Conservation (phyloP, 2,888 invertebrate genomes). For the Yponomeuta cagnagella region DNA sequence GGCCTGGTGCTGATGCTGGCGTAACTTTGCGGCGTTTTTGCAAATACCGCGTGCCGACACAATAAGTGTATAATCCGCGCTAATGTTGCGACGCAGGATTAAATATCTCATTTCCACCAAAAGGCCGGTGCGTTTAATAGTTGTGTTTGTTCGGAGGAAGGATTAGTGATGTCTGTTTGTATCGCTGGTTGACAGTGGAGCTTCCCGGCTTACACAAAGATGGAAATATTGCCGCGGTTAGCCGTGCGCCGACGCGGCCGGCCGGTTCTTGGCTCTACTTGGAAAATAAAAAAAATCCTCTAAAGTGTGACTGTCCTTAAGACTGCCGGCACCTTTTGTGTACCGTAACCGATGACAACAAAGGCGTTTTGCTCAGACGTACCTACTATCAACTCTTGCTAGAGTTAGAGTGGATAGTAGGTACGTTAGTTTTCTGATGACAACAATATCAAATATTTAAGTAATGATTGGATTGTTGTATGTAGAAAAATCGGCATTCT, state of each 20-base stretch:
- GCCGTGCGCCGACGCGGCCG: slow-evolving; percentile 33
- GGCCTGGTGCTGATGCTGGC: neutral
- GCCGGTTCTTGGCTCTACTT: slow-evolving; percentile 48
- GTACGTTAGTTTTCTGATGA: neutral
- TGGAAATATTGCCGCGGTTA: slow-evolving; percentile 26
- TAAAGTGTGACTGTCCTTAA: slow-evolving; percentile 35
- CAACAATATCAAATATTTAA: neutral
- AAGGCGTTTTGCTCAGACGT: slow-evolving; percentile 3
- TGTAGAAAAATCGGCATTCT: too few relatives aligned
- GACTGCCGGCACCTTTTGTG: slow-evolving; percentile 16
- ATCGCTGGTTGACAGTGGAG: slow-evolving; percentile 43
- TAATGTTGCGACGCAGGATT: slow-evolving; percentile 59
- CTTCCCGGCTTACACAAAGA: slow-evolving; percentile 31
- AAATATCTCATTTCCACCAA: slow-evolving; percentile 60
- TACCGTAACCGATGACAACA: slow-evolving; percentile 11
- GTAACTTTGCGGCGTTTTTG: slow-evolving; percentile 5
- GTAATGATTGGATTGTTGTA: too few relatives aligned
- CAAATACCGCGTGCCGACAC: slow-evolving; percentile 1
- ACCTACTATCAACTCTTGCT: too few relatives aligned
- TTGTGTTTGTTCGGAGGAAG: slow-evolving; percentile 51
- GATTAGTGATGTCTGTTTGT: slow-evolving; percentile 60
- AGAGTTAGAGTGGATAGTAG: neutral
- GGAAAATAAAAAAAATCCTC: slow-evolving; percentile 43
- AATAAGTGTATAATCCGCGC: slow-evolving; percentile 51
- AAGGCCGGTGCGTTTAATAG: slow-evolving; percentile 56